Evolutionary conservation across 1,140 invertebrate species (phyloP).

Genomic region (Caenorhabditis latens): DNA sequence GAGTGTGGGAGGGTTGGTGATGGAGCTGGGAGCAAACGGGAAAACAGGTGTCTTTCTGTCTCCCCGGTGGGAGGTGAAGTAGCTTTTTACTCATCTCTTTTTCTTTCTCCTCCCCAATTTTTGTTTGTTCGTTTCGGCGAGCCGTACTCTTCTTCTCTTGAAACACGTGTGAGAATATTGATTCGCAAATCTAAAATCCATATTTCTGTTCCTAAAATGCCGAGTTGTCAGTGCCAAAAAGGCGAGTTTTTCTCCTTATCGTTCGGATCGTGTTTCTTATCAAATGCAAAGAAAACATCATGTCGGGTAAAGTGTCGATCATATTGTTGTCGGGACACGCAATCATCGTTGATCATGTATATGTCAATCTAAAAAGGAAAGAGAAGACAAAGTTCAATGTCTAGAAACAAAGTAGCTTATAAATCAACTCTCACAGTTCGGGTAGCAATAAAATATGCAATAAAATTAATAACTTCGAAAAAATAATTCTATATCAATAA

Average conservation of each 20-base stretch:
- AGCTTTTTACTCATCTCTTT: constrained; percentile 42
- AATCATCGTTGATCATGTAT: background rate
- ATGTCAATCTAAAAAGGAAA: background rate
- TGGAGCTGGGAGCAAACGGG: background rate
- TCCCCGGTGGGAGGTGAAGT: constrained; percentile 22
- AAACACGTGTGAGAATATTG: constrained; percentile 44
- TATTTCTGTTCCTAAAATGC: constrained; percentile 7
- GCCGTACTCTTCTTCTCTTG: background rate
- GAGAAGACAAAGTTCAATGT: background rate
- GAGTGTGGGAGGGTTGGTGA: constrained; percentile 13
- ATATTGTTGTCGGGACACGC: background rate
- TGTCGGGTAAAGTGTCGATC: constrained; percentile 34
- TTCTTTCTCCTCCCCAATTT: background rate
- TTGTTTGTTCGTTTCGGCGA: constrained; percentile 47
- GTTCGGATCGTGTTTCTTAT: constrained; percentile 10
- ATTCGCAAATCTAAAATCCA: background rate
- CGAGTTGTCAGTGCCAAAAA: constrained; percentile 42
- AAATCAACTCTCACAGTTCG: too few relatives aligned
- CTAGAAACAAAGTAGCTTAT: background rate
- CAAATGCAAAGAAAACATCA: constrained; percentile 1
- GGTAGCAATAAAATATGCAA: too few relatives aligned
- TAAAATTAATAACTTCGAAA: background rate
- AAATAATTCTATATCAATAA: background rate
- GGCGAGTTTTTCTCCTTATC: constrained; percentile 23
- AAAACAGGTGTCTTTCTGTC: constrained; percentile 44